Evolutionary conservation across 2,888 invertebrate species (phyloP).

Genomic region (Scaptomyza caliginosa): DNA sequence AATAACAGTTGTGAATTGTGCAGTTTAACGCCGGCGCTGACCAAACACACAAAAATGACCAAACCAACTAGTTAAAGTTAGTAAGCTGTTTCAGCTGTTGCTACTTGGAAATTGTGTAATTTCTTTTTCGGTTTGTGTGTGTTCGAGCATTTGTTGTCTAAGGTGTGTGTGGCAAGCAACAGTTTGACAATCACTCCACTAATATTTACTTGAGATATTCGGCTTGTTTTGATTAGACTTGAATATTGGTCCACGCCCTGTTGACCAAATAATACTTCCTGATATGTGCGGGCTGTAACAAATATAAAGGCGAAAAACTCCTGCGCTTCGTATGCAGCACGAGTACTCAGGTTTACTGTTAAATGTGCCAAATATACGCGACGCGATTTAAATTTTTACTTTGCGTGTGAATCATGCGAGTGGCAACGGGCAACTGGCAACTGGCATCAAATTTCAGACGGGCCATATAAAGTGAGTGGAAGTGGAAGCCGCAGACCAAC

Average conservation of each 20-base stretch:
- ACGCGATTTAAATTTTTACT: conserved; percentile 32
- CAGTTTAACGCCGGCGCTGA: conserved; percentile 51
- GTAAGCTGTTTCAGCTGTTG: conserved; percentile 30
- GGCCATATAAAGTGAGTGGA: conserved; percentile 52
- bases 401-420: conserved; percentile 66
- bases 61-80: conserved; percentile 48
- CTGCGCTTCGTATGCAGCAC: conserved; percentile 52
- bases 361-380: conserved; percentile 67
- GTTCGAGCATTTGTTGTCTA: conserved; percentile 1
- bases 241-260: background rate
- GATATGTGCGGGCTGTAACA: conserved; percentile 28
- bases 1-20: conserved; percentile 38
- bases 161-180: conserved; percentile 20
- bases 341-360: conserved; percentile 47
- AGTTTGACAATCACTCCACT: conserved; percentile 27
- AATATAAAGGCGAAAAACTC: conserved; percentile 19
- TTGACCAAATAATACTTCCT: conserved; percentile 28
- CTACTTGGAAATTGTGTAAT: conserved; percentile 49
- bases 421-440: conserved; percentile 44
- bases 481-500: conserved; percentile 24
- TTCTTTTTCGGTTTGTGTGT: conserved; percentile 39
- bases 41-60: conserved; percentile 42
- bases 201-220: conserved; percentile 34
- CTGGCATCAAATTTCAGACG: conserved; percentile 40
- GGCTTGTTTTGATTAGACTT: conserved; percentile 28